Conservation (phyloP, 2,113 vertebrate genomes). For the Chamaea fasciata region DNA sequence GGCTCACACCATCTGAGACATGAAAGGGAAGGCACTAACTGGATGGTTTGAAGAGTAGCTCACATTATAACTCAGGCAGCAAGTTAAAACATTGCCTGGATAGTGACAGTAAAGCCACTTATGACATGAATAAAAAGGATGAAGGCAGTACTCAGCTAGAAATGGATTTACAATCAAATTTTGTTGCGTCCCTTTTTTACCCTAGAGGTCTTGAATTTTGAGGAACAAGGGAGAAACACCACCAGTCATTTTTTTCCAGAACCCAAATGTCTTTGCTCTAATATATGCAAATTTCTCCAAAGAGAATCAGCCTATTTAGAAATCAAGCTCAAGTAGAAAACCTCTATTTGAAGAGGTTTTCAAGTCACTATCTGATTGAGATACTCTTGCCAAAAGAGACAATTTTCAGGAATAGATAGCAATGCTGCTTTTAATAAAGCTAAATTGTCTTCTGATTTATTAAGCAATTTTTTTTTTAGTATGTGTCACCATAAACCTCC, state of each 20-base stretch:
- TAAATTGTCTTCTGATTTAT: neutral
- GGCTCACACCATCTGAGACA: neutral
- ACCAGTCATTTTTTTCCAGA: neutral
- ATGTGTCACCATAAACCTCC: neutral
- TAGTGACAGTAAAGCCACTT: neutral
- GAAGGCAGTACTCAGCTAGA: neutral
- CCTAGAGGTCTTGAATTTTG: neutral
- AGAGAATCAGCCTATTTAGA: neutral
- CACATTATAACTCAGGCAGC: neutral
- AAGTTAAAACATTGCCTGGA: neutral
- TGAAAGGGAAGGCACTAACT: neutral
- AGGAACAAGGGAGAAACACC: neutral
- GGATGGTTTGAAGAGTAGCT: neutral
- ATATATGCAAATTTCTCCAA: neutral
- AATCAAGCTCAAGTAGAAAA: neutral
- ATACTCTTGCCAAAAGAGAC: neutral
- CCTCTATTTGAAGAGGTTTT: neutral
- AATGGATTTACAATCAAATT: neutral
- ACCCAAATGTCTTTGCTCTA: neutral
- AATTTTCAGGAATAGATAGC: neutral
- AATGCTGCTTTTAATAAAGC: neutral
- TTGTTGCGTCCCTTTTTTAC: neutral
- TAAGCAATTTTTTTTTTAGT: neutral
- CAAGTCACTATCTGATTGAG: neutral
- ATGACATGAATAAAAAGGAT: neutral